These are phyloP conservation scores for Drosophila mimica DNA, from an alignment of 2,888 invertebrate species.

Conservation along the genomic window DNA sequence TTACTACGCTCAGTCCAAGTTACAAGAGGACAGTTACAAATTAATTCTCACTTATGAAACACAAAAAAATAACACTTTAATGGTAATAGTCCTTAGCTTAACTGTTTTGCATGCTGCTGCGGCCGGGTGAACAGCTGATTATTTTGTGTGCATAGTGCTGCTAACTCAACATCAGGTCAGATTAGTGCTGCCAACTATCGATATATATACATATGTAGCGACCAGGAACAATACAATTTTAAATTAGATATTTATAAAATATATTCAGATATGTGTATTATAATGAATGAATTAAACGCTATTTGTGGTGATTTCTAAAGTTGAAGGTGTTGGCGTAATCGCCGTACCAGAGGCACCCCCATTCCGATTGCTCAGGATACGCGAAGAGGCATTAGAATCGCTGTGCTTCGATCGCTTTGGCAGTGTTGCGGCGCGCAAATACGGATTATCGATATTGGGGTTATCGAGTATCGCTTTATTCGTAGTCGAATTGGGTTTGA, in stretches of 20 bases:
- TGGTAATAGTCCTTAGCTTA: conserved; percentile 14
- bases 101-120: conserved; percentile 22
- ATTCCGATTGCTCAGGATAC: conserved; percentile 12
- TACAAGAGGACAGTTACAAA: neutral
- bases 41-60: conserved; percentile 16
- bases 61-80: conserved; percentile 3
- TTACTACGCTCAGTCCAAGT: neutral
- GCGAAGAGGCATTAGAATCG: conserved; percentile 10
- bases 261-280: neutral
- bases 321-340: conserved; percentile 48
- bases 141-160: conserved; percentile 15
- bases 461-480: conserved; percentile 85
- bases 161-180: conserved; percentile 5
- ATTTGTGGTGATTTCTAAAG: conserved; percentile 63
- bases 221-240: neutral
- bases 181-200: conserved; percentile 1
- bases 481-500: conserved; percentile 85
- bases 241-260: neutral
- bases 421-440: conserved; percentile 86
- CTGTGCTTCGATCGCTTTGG: conserved; percentile 83
- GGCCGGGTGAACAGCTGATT: conserved; percentile 44
- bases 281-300: conserved; percentile 6
- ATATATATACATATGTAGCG: neutral
- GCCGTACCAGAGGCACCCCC: neutral
- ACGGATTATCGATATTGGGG: conserved; percentile 91